These are phyloP conservation scores for Misgurnus anguillicaudatus DNA, from an alignment of 2,113 vertebrate species.

Conservation along the genomic window DNA sequence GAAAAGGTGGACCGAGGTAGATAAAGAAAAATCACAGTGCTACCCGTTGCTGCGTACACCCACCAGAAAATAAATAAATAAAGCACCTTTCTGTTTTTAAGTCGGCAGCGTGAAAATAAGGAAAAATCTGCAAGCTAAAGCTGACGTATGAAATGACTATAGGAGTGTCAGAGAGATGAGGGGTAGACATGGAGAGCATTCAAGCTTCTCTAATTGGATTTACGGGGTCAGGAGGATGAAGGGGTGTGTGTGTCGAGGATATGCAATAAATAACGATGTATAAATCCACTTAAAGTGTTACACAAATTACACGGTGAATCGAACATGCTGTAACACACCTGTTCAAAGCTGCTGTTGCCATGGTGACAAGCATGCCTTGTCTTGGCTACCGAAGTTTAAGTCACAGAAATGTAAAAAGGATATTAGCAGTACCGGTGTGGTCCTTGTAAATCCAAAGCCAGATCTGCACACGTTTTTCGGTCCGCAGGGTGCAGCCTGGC, in stretches of 20 bases:
- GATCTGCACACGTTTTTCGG: not conserved
- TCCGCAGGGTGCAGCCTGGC: conserved; percentile 12
- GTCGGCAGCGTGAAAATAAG: conserved; percentile 5
- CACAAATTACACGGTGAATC: not conserved
- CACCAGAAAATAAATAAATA: conserved; percentile 20
- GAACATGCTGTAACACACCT: not conserved
- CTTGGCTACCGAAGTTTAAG: not conserved
- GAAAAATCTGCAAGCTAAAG: conserved; percentile 1
- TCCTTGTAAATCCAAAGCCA: not conserved
- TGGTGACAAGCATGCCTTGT: conserved; percentile 35
- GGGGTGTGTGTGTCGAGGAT: not conserved
- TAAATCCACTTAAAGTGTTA: not conserved
- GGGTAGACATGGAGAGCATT: conserved; percentile 19
- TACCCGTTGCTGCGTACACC: conserved; percentile 3
- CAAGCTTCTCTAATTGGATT: conserved; percentile 52
- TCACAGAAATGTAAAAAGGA: not conserved
- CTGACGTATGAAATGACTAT: not conserved
- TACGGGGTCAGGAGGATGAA: conserved; percentile 45
- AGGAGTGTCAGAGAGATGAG: not conserved
- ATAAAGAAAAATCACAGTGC: not conserved
- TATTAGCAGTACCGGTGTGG: not conserved
- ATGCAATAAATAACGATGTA: not conserved
- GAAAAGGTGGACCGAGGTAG: not conserved
- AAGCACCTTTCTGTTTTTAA: not conserved
- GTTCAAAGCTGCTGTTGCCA: conserved; percentile 37